Base-by-base conservation (phyloP, 2,888 invertebrate species). In the Dryococelus australis region DNA sequence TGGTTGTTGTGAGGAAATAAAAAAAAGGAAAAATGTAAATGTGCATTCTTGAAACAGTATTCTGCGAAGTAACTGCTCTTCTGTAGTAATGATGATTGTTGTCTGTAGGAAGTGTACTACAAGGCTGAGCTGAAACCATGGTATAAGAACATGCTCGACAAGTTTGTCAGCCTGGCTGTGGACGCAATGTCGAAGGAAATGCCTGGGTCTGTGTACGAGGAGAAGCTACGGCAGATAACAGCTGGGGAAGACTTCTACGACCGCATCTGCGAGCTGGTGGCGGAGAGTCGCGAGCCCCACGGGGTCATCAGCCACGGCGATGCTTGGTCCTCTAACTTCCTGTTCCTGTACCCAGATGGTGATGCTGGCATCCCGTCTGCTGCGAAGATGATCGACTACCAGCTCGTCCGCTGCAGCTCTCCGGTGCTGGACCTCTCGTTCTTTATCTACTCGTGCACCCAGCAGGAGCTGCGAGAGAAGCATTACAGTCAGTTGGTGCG, bases 301-400 rank as follows among this genome's bases (percentile, higher is more conserved):
- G 91, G 94, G 0, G 95, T 95, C 0, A 94, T 96, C 47, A 94
- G 94, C 0, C 96, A 96, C 88, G 96, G 96, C 0, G 96, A 97
- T 91, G 94, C 94, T 79, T 96, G 96, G 96, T 94, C 95, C 0
- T 96, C 95, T n/a, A 96, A 97, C 91, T 96, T 96, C 89, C 91
- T 96, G 0, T 94, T 94, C 13, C 93, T 94, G 83, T 93, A 93
- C 87, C 83, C 28, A 3, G 85, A 88, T 6, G 83, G 81, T 26
- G 86, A 89, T 12, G 90, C 92, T 87, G 89, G 89, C 24, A 87
- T 86, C 85, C 93, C 93, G 89, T 92, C 92, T 9, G 93, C 93
- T 88, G 93, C 94, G 0, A 94, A 94, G 90, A 93, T 96, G 88
- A 95, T 96, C 65, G 96, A 96, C 90, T 96, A 96, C 90, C 96